Percentiles rank a stretch among this genome's conserved stretches.
These are phyloP conservation scores for Ennomos quercinarius DNA, from an alignment of 2,888 invertebrate genomes.

Conservation along the genomic window DNA sequence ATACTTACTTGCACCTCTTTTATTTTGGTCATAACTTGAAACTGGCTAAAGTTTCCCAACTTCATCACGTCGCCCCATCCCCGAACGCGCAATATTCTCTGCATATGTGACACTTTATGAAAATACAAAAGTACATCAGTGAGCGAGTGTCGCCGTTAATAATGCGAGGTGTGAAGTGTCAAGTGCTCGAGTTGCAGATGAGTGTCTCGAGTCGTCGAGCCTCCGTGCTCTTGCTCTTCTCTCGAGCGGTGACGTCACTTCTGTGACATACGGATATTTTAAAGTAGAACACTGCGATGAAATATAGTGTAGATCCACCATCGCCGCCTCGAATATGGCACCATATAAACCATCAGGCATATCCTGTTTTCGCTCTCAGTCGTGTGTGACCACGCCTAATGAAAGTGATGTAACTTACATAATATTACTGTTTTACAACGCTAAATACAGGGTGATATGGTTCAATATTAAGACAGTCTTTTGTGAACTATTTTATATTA, in stretches of 20 bases:
- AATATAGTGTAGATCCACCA: too few relatives aligned
- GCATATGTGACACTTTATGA: conserved; percentile 37
- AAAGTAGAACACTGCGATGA: too few relatives aligned
- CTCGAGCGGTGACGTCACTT: conserved; percentile 23
- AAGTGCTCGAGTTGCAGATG: conserved; percentile 31
- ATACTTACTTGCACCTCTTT: too few relatives aligned
- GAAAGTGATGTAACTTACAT: too few relatives aligned
- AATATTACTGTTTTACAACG: too few relatives aligned
- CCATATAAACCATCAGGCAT: too few relatives aligned
- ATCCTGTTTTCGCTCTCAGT: too few relatives aligned
- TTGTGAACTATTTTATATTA: too few relatives aligned
- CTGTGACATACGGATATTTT: conserved; percentile 26
- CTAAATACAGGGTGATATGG: too few relatives aligned
- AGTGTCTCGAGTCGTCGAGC: conserved; percentile 35
- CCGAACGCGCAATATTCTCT: conserved; percentile 16
- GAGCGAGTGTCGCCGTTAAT: conserved; percentile 41
- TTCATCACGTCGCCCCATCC: conserved; percentile 6
- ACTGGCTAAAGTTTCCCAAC: conserved; percentile 9
- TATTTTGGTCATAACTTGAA: not conserved
- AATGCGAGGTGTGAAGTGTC: conserved; percentile 33
- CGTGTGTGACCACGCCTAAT: too few relatives aligned
- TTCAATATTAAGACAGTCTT: too few relatives aligned
- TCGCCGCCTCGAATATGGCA: too few relatives aligned
- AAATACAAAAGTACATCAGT: conserved; percentile 35
- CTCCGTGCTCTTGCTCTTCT: conserved; percentile 11